A percentile compares a stretch with the other conserved stretches of the same genome.
These are phyloP conservation scores for Sacculina carcini DNA, from an alignment of 2,888 invertebrate species.

Conservation along the genomic window DNA sequence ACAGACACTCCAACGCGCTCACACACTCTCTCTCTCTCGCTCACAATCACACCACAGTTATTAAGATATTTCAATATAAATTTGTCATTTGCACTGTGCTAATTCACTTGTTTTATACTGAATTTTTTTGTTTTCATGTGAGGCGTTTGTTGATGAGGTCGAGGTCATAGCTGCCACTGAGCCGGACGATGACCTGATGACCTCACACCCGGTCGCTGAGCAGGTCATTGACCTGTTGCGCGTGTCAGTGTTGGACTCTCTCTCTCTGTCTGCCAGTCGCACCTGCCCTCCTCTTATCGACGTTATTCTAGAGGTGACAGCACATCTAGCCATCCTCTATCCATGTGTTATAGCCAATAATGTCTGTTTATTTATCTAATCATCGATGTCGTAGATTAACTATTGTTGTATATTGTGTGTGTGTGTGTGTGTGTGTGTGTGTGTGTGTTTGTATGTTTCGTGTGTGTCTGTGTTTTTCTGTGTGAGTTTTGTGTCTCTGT, in stretches of 20 bases:
- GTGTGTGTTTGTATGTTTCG: too few relatives aligned
- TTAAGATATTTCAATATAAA: background rate
- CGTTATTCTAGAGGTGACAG: constrained; percentile 47
- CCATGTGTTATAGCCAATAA: too few relatives aligned
- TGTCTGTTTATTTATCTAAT: too few relatives aligned
- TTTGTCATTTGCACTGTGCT: background rate
- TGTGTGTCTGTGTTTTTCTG: too few relatives aligned
- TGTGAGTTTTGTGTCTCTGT: too few relatives aligned
- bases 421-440: too few relatives aligned
- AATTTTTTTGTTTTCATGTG: background rate
- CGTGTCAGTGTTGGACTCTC: constrained; percentile 75
- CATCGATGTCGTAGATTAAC: too few relatives aligned
- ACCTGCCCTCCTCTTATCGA: constrained; percentile 63
- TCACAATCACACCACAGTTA: too few relatives aligned
- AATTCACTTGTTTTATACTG: background rate
- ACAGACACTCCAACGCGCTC: too few relatives aligned
- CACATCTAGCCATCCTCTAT: background rate
- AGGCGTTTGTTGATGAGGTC: constrained; percentile 9
- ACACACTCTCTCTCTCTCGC: too few relatives aligned
- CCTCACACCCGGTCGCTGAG: constrained; percentile 54
- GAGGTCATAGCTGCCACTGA: constrained; percentile 9
- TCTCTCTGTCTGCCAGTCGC: constrained; percentile 51
- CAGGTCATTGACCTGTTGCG: constrained; percentile 82
- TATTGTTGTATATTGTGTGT: too few relatives aligned
- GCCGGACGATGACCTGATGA: constrained; percentile 21